Conservation (phyloP, 2,797 vertebrate genomes). For the Poecilia picta region DNA sequence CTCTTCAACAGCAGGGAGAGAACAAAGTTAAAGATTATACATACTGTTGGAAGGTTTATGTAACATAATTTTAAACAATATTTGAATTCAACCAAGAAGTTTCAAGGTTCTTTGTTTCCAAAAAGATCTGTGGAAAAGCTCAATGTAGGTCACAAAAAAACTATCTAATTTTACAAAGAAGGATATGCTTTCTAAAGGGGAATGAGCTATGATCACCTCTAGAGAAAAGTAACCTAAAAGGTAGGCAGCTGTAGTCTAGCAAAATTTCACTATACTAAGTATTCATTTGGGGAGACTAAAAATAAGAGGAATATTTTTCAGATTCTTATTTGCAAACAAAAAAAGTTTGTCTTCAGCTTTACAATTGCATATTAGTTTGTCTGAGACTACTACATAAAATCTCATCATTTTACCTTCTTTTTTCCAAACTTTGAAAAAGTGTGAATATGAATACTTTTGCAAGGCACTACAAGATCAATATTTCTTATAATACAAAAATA, state of each 20-base stretch:
- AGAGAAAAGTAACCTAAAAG: background rate
- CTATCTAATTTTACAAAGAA: background rate
- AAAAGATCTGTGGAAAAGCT: background rate
- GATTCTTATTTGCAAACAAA: background rate
- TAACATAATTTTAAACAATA: background rate
- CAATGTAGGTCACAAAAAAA: background rate
- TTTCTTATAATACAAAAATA: constrained; percentile 55
- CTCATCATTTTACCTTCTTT: background rate
- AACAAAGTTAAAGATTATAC: background rate
- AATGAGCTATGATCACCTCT: background rate
- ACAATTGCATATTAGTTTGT: background rate
- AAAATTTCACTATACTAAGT: background rate
- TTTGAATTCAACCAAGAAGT: background rate
- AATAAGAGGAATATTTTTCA: background rate
- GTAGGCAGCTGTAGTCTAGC: background rate
- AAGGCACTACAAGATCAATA: constrained; percentile 12
- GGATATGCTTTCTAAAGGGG: background rate
- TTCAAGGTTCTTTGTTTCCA: background rate
- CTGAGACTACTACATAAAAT: background rate
- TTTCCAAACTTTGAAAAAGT: background rate
- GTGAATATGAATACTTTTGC: background rate
- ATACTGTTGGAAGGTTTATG: background rate
- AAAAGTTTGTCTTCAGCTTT: background rate
- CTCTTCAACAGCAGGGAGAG: background rate
- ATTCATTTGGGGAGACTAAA: background rate